phyloP scores from a whole-genome alignment of 2,888 invertebrate genomes.

The Drosophila mettleri region DNA sequence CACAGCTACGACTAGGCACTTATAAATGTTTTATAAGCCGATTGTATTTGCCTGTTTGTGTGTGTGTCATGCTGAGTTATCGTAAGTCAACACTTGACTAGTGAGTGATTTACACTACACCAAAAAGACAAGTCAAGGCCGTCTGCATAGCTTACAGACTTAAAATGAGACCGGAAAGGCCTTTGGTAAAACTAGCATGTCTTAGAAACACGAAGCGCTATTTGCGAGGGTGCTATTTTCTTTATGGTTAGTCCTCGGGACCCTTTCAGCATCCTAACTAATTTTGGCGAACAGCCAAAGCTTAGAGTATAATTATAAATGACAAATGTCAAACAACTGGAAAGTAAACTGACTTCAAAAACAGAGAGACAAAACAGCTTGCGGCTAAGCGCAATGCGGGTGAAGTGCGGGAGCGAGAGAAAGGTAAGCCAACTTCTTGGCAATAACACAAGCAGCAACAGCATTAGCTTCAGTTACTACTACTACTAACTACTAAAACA shows the following conservation, averaged over 20 bases:
- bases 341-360: conserved; percentile 40
- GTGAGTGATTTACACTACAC: conserved; percentile 62
- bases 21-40: conserved; percentile 39
- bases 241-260: background rate
- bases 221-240: background rate
- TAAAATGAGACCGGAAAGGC: conserved; percentile 3
- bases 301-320: conserved; percentile 60
- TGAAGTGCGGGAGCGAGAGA: background rate
- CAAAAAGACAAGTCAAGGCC: conserved; percentile 57
- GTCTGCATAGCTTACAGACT: conserved; percentile 26
- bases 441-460: conserved; percentile 43
- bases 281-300: conserved; percentile 23
- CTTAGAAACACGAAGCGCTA: background rate
- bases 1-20: conserved; percentile 24
- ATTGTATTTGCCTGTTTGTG: conserved; percentile 19
- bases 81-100: conserved; percentile 67
- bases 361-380: conserved; percentile 33
- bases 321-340: conserved; percentile 45
- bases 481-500: conserved; percentile 54
- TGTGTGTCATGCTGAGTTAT: conserved; percentile 61
- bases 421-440: conserved; percentile 58
- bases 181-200: conserved; percentile 15
- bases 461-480: conserved; percentile 28
- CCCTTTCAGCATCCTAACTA: conserved; percentile 7
- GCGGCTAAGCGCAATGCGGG: conserved; percentile 55